phyloP scores from a whole-genome alignment of 2,888 invertebrate genomes.

The Hirtodrosophila cameraria region DNA sequence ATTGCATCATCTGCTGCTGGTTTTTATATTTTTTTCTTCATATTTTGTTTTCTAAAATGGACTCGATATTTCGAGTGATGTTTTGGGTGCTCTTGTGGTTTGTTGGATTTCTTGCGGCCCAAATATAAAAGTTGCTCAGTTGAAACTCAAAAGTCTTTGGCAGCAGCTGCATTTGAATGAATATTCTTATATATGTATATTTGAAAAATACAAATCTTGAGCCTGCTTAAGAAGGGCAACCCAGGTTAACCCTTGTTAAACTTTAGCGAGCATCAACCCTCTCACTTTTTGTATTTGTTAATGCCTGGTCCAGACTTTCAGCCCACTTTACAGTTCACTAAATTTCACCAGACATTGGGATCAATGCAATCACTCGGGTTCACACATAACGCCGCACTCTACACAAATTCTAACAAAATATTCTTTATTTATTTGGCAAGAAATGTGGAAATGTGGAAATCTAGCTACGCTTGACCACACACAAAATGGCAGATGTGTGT shows the following conservation, averaged over 20 bases:
- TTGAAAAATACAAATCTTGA: conserved; percentile 33
- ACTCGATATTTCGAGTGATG: conserved; percentile 57
- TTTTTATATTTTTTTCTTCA: background rate
- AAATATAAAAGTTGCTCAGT: conserved; percentile 16
- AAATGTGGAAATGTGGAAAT: conserved; percentile 22
- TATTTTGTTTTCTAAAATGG: conserved; percentile 11
- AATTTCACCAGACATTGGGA: conserved; percentile 34
- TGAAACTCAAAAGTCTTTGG: no score
- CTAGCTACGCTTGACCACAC: conserved; percentile 39
- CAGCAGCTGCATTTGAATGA: conserved; percentile 25
- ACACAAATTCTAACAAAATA: conserved; percentile 2
- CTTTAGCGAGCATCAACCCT: conserved; percentile 60
- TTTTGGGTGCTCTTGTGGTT: conserved; percentile 55
- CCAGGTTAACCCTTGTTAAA: conserved; percentile 77
- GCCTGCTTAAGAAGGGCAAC: conserved; percentile 52
- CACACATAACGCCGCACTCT: conserved; percentile 9
- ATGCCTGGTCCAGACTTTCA: conserved; percentile 20
- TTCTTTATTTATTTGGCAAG: conserved; percentile 42
- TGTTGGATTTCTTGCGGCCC: background rate
- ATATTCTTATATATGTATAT: background rate
- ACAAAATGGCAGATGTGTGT: conserved; percentile 41
- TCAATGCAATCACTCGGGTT: conserved; percentile 43
- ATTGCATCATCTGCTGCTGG: conserved; percentile 47
- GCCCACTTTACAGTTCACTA: conserved; percentile 60
- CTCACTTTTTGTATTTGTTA: background rate